Evolutionary conservation across 92 coral and sea anemone genomes (phyloP).

Genomic region (Umimayanthus chanpuru): DNA sequence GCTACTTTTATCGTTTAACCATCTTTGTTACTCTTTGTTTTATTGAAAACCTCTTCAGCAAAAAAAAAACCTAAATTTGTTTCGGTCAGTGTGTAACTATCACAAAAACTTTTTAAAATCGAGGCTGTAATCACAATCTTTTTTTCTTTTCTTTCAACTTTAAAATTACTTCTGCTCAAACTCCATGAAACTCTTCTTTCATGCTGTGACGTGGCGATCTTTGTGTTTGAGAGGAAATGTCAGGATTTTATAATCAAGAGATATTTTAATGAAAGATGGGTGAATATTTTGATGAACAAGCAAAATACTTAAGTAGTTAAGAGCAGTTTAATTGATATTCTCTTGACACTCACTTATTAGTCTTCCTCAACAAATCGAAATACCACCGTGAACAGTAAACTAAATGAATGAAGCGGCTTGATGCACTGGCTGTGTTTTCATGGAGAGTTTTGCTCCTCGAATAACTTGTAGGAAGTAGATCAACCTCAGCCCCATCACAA

Average conservation of each 20-base stretch:
- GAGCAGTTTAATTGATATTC: slow-evolving; percentile 11
- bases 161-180: background rate
- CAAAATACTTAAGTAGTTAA: background rate
- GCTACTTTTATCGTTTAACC: slow-evolving; percentile 7
- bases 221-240: slow-evolving; percentile 23
- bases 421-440: background rate
- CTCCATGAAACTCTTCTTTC: background rate
- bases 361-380: slow-evolving; percentile 21
- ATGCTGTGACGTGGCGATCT: background rate
- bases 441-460: too few species aligned
- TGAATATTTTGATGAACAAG: background rate
- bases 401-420: background rate
- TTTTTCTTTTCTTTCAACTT: background rate
- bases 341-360: slow-evolving; percentile 31
- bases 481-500: background rate
- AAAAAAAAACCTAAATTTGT: slow-evolving; percentile 34
- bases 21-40: background rate
- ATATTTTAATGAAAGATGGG: slow-evolving; percentile 33
- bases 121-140: slow-evolving; percentile 1
- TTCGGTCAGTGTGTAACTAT: slow-evolving; percentile 45
- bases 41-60: background rate
- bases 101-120: slow-evolving; percentile 27
- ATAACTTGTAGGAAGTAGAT: background rate
- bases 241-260: background rate
- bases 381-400: slow-evolving; percentile 17